These are phyloP conservation scores for Bembecia ichneumoniformis DNA, from an alignment of 2,888 invertebrate genomes.

Conservation along the genomic window DNA sequence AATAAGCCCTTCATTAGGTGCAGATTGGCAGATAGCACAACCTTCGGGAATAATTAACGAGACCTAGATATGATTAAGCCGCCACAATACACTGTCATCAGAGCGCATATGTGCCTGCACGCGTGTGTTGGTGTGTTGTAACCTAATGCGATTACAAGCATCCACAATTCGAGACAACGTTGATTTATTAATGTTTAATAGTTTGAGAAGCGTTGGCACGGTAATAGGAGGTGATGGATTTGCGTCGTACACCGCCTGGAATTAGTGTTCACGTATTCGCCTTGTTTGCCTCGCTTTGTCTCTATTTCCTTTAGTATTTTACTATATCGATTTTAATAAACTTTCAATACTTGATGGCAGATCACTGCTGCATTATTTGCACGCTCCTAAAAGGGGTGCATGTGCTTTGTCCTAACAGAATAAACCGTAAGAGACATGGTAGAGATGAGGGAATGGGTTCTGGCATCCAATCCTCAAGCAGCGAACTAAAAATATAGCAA, in stretches of 20 bases:
- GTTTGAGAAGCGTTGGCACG: neutral
- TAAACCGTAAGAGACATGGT: no score
- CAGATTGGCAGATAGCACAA: constrained; percentile 30
- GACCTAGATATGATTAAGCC: constrained; percentile 54
- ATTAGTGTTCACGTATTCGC: no score
- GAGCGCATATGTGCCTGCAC: constrained; percentile 17
- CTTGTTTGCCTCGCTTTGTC: no score
- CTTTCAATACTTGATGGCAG: no score
- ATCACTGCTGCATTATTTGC: no score
- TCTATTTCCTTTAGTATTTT: no score
- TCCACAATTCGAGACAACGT: neutral
- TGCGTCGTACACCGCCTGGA: neutral
- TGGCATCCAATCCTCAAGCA: no score
- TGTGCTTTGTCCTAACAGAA: no score
- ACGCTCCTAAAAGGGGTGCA: no score
- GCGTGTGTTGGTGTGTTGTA: constrained; percentile 2
- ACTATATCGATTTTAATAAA: no score
- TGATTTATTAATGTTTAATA: constrained; percentile 1
- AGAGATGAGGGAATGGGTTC: no score
- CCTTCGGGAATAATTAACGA: constrained; percentile 55
- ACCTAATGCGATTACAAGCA: neutral
- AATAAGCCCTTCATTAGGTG: constrained; percentile 36
- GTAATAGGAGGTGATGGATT: neutral
- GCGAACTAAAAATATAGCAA: no score
- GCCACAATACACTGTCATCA: constrained; percentile 60